Base-by-base conservation (phyloP, 2,113 vertebrate genomes). In the Psilopogon haemacephalus region DNA sequence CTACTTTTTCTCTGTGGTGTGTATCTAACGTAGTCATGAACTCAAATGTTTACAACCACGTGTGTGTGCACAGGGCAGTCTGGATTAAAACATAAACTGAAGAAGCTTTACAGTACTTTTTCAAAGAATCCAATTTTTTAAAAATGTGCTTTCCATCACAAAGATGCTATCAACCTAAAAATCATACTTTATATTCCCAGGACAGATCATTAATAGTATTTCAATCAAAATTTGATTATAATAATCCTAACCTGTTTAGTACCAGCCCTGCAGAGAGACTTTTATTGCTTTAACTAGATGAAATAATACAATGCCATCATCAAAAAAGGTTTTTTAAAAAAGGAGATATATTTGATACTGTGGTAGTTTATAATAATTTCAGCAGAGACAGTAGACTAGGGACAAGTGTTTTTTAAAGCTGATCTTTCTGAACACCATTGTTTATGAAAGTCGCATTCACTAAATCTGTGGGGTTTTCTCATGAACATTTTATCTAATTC, bases 401-500 rank as follows among this genome's bases (percentile, higher is more conserved):
- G 74, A 78, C 74, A 94, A 95, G 62, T 92, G 64, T 91, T 96
- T 96, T 93, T 60, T 94, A 96, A 94, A 84, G 73, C 89, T 94
- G 58, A 67, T 87, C 33, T 79, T 88, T 58, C 74, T 89, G 72
- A 83, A 81, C 63, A 55, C 70, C 78, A 68, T 35, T 4, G 0
- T 84, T 92, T 86, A 80, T 94, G 82, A 77, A 76, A 94, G 75
- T 96, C 84, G 73, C 83, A 72, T 85, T 74, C 78, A 88, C 84
- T 94, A 94, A 96, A 76, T 90, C 84, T 84, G 69, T 88, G 75
- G 54, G 70, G 88, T 62, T 93, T 77, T 95, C 95, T 96, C 3
- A 5, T 90, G 64, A 79, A 79, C 87, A 75, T 95, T 95, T 96
- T 84, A 97, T 90, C 85, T 91, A 82, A 85, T 94, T 97, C 87